Evolutionary conservation across 1,140 invertebrate species (phyloP), one percentile per base, ranked within the genome.

Genomic region (Diorhabda elongata): DNA sequence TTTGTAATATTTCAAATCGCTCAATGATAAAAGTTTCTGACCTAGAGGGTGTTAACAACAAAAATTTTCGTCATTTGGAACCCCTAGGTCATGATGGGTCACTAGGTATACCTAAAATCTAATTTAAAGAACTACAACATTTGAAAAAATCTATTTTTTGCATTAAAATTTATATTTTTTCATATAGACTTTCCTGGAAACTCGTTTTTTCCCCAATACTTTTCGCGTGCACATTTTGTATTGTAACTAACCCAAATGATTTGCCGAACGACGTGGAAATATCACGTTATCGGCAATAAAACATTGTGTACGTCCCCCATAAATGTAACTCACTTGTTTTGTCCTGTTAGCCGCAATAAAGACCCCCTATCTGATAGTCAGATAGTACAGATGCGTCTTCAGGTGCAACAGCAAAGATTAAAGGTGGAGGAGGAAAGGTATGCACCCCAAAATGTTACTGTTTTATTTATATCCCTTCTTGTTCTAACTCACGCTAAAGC

Each of bases 361-460:
- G 81, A 79, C 70, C 74, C 78, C 72, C 82, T 87, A 74, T 89
- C 88, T 83, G 88, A 90, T 78, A 87, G 88, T 78, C 88, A 89
- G 81, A 87, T 90, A 80, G 87, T 87, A 70, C 87, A 90, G 82
- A 89, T 90, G 88, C 84, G 89, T 78, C 84, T 87, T 78, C 87
- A 89, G 81, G 87, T 90, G 76, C 85, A 87, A 78, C 85, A 86
- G 76, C 89, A 90, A 82, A 85, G 88, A 75, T 86, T 87, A 81
- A 89, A 89, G 81, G 87, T 88, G 73, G 87, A 88, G 80, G 87
- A 88, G 78, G 88, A 90, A 85, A 89, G 87, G 88, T 89, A 87
- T 85, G 81, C 80, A 79, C 74, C 66, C 8, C 26, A n/a, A 52
- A 52, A n/a, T 8, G n/a, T 52, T 52, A 52, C 47, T n/a, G 47